Conservation (phyloP, 37 sponge, comb jelly and placozoan genomes). For the Sycon ciliatum region DNA sequence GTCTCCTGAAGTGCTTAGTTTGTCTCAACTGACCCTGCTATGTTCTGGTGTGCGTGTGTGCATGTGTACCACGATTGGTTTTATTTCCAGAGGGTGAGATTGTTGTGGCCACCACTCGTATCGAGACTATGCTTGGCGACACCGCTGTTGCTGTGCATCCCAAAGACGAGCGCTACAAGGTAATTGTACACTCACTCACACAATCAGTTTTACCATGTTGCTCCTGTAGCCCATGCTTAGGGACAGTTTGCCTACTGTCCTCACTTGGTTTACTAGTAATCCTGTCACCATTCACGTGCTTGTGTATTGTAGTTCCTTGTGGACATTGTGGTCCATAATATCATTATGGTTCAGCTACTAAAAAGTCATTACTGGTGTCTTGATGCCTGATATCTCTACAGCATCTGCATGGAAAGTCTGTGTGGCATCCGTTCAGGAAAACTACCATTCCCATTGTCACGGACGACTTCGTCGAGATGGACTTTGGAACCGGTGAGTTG, state of each 20-base stretch:
- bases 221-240: too few species aligned
- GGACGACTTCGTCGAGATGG: conserved; percentile 86
- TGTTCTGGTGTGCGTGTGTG: background rate
- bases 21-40: too few species aligned
- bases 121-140: conserved; percentile 98
- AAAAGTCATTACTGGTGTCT: too few species aligned
- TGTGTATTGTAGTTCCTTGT: too few species aligned
- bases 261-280: too few species aligned
- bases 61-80: background rate
- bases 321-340: too few species aligned
- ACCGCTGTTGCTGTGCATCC: conserved; percentile 98
- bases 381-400: conserved; percentile 17
- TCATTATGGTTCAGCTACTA: too few species aligned
- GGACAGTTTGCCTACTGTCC: too few species aligned
- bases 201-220: background rate
- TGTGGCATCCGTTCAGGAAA: conserved; percentile 76
- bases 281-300: too few species aligned
- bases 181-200: background rate
- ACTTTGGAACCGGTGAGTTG: conserved; percentile 73
- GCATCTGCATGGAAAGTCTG: conserved; percentile 63
- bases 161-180: conserved; percentile 71
- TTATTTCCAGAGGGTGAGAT: conserved; percentile 54
- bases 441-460: conserved; percentile 68
- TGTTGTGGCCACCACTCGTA: conserved; percentile 94
- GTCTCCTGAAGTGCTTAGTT: too few species aligned